Evolutionary conservation across 2,113 vertebrate genomes (phyloP).

Genomic region (Oreochromis spilurus): DNA sequence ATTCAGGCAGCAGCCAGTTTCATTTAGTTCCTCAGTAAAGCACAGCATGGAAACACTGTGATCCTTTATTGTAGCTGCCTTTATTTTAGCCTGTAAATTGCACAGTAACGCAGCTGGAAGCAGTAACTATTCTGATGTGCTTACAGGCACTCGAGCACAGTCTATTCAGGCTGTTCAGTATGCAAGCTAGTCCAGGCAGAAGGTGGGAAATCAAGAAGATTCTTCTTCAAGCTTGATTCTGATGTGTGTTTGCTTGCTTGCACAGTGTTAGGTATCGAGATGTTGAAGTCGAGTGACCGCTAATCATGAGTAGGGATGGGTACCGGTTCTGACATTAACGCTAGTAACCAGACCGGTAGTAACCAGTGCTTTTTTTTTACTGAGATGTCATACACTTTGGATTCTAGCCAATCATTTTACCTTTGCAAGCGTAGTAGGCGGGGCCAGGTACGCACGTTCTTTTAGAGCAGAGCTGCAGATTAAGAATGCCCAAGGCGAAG

Average conservation of each 20-base stretch:
- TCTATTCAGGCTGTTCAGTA: not conserved
- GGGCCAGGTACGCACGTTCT: no score
- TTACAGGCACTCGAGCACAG: not conserved
- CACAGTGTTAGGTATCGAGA: not conserved
- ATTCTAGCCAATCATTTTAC: no score
- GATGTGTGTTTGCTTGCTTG: not conserved
- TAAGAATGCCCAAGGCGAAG: no score
- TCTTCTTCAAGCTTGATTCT: not conserved
- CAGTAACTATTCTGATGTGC: not conserved
- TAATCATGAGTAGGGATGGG: not conserved
- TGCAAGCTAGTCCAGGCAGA: not conserved
- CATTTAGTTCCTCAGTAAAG: not conserved
- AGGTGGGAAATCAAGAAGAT: not conserved
- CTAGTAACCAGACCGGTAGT: no score
- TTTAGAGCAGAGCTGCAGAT: no score
- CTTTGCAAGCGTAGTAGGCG: no score
- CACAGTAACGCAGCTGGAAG: not conserved
- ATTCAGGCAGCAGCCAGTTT: not conserved
- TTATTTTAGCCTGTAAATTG: not conserved
- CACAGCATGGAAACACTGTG: not conserved
- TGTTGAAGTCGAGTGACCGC: not conserved
- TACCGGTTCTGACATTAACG: no score
- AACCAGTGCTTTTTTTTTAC: no score
- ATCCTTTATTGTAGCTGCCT: not conserved
- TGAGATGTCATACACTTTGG: no score